Conservation (phyloP, 2,888 invertebrate species). For the Drosophila paramelanica region DNA sequence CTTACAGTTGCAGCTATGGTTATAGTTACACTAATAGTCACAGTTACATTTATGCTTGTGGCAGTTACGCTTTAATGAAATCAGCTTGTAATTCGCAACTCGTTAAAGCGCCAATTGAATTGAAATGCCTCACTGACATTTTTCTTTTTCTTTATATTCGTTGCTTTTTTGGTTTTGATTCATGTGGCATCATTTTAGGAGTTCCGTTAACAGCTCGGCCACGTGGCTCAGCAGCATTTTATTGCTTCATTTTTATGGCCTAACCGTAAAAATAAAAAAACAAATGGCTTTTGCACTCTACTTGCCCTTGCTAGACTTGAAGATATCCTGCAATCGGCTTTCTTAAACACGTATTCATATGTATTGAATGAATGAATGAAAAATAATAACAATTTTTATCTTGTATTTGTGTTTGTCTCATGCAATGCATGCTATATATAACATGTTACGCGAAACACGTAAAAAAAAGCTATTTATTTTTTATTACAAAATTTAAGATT, state of each 20-base stretch:
- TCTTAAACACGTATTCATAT: too few relatives aligned
- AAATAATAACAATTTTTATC: too few relatives aligned
- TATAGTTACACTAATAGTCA: neutral
- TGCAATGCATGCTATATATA: too few relatives aligned
- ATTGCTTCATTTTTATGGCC: slow-evolving; percentile 42
- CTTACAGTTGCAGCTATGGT: too few relatives aligned
- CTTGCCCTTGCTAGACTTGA: neutral
- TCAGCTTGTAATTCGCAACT: slow-evolving; percentile 54
- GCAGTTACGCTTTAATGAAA: slow-evolving; percentile 26
- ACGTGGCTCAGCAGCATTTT: slow-evolving; percentile 44
- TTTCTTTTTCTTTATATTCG: neutral
- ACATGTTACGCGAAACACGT: too few relatives aligned
- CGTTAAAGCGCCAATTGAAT: slow-evolving; percentile 46
- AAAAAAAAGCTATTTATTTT: too few relatives aligned
- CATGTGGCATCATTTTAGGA: slow-evolving; percentile 8
- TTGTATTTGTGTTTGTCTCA: too few relatives aligned
- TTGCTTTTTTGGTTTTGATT: slow-evolving; percentile 15
- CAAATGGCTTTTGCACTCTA: neutral
- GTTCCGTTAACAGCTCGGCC: slow-evolving; percentile 36
- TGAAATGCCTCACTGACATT: slow-evolving; percentile 18
- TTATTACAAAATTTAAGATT: too few relatives aligned
- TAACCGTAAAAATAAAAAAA: slow-evolving; percentile 7
- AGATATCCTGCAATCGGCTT: neutral
- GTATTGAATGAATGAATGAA: too few relatives aligned
- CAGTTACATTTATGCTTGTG: slow-evolving; percentile 8